Percentiles rank a stretch among this genome's conserved stretches.
Evolutionary conservation across 2,797 vertebrate genomes (phyloP).

Genomic region (Hydrolagus colliei): DNA sequence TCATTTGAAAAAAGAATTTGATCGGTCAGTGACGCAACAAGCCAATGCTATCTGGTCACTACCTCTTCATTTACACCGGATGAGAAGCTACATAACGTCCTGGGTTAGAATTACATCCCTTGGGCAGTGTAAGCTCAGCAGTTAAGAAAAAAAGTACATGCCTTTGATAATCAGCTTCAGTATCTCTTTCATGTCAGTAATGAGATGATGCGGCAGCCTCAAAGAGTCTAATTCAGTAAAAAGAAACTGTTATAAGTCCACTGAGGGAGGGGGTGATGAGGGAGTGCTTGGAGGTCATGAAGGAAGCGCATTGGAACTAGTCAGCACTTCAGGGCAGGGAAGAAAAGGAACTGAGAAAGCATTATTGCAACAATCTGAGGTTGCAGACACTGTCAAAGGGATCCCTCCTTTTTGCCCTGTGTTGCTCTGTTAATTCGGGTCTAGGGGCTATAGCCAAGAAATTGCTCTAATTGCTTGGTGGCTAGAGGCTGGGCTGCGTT

Average conservation of each 20-base stretch:
- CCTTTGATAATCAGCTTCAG: conserved; percentile 60
- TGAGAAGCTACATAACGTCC: neutral
- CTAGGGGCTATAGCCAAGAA: conserved; percentile 5
- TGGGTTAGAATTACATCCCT: conserved; percentile 54
- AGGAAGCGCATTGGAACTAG: conserved; percentile 45
- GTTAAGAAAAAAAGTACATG: conserved; percentile 44
- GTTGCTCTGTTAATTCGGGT: conserved; percentile 19
- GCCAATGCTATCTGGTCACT: neutral
- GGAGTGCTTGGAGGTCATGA: conserved; percentile 47
- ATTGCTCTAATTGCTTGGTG: conserved; percentile 13
- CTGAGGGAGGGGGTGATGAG: conserved; percentile 43
- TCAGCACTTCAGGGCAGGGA: conserved; percentile 29
- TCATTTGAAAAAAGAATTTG: conserved; percentile 9
- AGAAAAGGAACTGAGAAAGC: conserved; percentile 19
- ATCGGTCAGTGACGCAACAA: neutral
- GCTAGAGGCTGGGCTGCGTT: neutral
- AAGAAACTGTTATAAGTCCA: conserved; percentile 49
- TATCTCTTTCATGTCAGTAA: conserved; percentile 62
- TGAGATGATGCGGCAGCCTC: conserved; percentile 52
- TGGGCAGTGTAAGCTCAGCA: conserved; percentile 43
- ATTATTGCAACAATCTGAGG: conserved; percentile 26
- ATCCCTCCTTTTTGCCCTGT: conserved; percentile 16
- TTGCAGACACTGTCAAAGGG: neutral
- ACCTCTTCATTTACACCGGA: conserved; percentile 17
- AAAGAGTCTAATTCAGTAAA: conserved; percentile 54